phyloP scores from a whole-genome alignment of 2,113 vertebrate genomes.

The Bos taurus region ARS-UCD2.0 NC_037343.1:31611501-31612000 shows the following conservation, averaged over 20 bases:
- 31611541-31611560: neutral
- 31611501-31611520: fast-evolving
- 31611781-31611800: neutral
- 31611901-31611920: neutral
- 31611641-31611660: neutral
- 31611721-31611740: neutral
- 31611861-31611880: neutral
- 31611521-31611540: neutral
- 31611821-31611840: neutral
- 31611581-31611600: neutral
- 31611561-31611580: neutral
- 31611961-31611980: neutral
- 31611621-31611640: neutral
- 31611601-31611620: neutral
- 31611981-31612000: conserved; percentile 14
- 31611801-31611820: neutral
- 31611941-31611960: conserved; percentile 32
- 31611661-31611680: neutral
- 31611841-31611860: neutral
- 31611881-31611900: neutral
- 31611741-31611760: neutral
- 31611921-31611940: neutral
- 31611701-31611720: neutral
- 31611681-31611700: neutral
- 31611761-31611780: conserved; percentile 3